Percentiles rank a stretch among this genome's conserved stretches.
These are phyloP conservation scores for Pipistrellus pygmaeus DNA, from an alignment of 2,797 vertebrate species.

Conservation along the genomic window DNA sequence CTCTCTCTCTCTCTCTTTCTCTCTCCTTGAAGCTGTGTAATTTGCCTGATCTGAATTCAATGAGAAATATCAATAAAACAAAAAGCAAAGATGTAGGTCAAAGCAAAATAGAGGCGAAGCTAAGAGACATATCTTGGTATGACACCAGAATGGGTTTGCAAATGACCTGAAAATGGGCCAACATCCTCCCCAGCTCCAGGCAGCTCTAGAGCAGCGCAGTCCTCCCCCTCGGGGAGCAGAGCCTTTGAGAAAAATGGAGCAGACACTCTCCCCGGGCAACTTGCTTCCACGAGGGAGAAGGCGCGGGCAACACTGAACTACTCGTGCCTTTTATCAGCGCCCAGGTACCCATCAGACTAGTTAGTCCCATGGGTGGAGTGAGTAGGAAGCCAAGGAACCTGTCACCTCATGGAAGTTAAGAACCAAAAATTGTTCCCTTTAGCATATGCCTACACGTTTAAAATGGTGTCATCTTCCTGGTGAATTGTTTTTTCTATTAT, in stretches of 20 bases:
- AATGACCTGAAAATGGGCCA: neutral
- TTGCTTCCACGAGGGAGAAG: neutral
- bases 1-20: neutral
- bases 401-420: neutral
- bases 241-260: neutral
- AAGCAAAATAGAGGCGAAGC: neutral
- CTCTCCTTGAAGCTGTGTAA: too few species aligned
- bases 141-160: neutral
- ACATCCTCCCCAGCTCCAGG: neutral
- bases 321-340: rapidly evolving
- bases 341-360: rapidly evolving
- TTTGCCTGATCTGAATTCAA: neutral
- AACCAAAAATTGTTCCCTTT: neutral
- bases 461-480: neutral
- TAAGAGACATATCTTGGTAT: neutral
- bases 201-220: too few species aligned
- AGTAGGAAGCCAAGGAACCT: neutral
- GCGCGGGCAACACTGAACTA: neutral
- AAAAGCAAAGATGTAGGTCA: neutral
- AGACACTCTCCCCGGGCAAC: neutral
- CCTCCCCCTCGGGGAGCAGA: neutral
- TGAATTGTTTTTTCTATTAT: neutral
- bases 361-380: neutral
- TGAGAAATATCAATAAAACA: conserved; percentile 19
- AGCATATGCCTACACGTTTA: neutral